Evolutionary conservation across 53 echinoderm and acorn worm species (phyloP), one percentile per base, ranked within the genome.

Genomic region (Henricia sp.): DNA sequence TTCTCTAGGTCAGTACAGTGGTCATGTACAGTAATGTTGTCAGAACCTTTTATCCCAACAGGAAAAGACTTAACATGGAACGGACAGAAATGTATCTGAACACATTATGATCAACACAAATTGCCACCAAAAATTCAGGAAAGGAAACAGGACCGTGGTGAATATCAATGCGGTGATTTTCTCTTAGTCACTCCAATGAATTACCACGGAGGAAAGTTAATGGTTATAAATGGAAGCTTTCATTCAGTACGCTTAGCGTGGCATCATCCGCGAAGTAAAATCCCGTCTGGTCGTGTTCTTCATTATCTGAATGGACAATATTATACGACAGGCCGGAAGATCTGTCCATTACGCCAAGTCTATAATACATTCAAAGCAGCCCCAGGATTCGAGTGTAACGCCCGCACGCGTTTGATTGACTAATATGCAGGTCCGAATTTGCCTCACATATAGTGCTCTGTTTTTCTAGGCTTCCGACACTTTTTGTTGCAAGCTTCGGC

Each of bases 131-230:
- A 57, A 26, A 38, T 13, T n/a, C n/a, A 20, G 25, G 26, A 9
- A 21, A 56, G 17, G 52, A 25, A 54, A 34, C 21, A 26, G n/a
- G 13, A 37, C 3, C 23, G 21, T 46, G 70, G 59, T 55, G 19
- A 76, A 41, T 76, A 28, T 26, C 76, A 40, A 28, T 57, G 5
- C 58, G 59, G 76, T 76, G 58, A 75, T 56, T 75, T 72, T 53
- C 14, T 4, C 52, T 52, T 36, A 73, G 17, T 53, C 37, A 21
- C 52, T 37, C 54, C 35, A 52, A 73, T 73, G 26, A 73, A 73
- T 21, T 36, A 24, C 42, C n/a, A 11, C 28, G 14, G 28, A 13
- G 21, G 23, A 39, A 39, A 71, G 17, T 21, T 54, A n/a, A 54
- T 54, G 54, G 20, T 4, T 9, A 54, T 50, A 46, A 46, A 46